Conservation (phyloP, 2,113 vertebrate genomes). For the Muntiacus reevesi region DNA sequence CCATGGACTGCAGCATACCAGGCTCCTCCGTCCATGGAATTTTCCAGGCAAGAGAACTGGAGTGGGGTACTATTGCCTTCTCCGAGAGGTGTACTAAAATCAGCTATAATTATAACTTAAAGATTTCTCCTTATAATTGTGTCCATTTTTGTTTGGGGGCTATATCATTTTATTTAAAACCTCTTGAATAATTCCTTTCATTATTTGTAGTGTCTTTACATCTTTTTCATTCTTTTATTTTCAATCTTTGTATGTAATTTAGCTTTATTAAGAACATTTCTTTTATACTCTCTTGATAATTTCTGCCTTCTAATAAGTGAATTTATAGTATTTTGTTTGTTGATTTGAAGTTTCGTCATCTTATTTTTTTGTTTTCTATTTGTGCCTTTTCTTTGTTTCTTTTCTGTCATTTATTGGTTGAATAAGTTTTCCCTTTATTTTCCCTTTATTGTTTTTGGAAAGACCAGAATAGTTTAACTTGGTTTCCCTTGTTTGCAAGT, state of each 20-base stretch:
- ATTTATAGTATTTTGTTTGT: background rate
- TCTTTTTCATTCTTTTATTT: background rate
- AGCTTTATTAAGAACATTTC: background rate
- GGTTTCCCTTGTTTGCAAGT: background rate
- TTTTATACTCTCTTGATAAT: background rate
- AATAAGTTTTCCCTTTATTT: slow-evolving; percentile 10
- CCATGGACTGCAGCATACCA: too few species aligned
- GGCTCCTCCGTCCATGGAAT: too few species aligned
- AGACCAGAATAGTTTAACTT: slow-evolving; percentile 3
- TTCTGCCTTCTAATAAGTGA: background rate
- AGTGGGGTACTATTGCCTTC: too few species aligned
- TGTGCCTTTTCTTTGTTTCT: background rate
- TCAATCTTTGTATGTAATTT: background rate
- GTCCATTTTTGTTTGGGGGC: background rate
- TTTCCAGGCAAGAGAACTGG: too few species aligned
- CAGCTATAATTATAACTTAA: background rate
- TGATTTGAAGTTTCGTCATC: background rate
- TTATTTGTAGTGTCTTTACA: background rate
- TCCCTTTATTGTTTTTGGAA: background rate
- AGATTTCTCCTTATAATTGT: background rate
- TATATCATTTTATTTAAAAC: background rate
- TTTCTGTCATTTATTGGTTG: background rate
- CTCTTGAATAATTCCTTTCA: background rate
- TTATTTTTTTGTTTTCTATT: background rate
- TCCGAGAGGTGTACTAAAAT: background rate